Percentiles rank a stretch among this genome's conserved stretches.
Evolutionary conservation across 64 coral and sea anemone species (phyloP).

Genomic region (Stylophora pistillata): DNA sequence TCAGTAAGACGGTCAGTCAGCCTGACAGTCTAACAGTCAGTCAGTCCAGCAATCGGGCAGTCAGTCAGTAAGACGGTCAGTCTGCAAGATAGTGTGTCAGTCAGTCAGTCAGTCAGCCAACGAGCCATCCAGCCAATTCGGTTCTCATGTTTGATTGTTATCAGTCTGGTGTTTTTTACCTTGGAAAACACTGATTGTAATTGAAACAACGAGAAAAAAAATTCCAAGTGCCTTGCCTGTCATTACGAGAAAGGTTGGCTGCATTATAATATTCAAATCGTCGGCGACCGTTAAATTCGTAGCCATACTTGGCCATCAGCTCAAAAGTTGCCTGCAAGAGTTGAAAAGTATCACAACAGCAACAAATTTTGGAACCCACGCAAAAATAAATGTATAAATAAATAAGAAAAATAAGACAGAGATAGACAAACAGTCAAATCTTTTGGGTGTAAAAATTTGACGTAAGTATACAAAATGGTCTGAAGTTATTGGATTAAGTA

Average conservation of each 20-base stretch:
- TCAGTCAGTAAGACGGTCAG: neutral
- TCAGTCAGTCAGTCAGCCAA: neutral
- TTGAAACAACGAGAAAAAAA: neutral
- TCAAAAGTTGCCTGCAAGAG: constrained; percentile 59
- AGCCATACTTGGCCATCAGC: constrained; percentile 56
- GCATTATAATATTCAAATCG: constrained; percentile 26
- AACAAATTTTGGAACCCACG: neutral
- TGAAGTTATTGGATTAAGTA: too few species aligned
- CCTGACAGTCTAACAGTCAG: too few species aligned
- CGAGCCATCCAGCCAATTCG: neutral
- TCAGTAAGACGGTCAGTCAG: neutral
- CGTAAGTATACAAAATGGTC: too few species aligned
- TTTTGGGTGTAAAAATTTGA: too few species aligned
- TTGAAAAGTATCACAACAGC: neutral
- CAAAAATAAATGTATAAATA: neutral
- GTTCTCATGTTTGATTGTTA: neutral
- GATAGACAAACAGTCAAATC: too few species aligned
- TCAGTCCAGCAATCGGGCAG: neutral
- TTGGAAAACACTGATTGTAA: neutral
- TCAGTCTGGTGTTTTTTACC: neutral
- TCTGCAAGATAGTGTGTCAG: too few species aligned
- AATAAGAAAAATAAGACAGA: neutral
- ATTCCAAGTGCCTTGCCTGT: constrained; percentile 30
- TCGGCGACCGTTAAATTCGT: constrained; percentile 8
- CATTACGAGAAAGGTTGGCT: constrained; percentile 2